phyloP scores from a whole-genome alignment of 2,113 vertebrate genomes.

The Scopus umbretta region DNA sequence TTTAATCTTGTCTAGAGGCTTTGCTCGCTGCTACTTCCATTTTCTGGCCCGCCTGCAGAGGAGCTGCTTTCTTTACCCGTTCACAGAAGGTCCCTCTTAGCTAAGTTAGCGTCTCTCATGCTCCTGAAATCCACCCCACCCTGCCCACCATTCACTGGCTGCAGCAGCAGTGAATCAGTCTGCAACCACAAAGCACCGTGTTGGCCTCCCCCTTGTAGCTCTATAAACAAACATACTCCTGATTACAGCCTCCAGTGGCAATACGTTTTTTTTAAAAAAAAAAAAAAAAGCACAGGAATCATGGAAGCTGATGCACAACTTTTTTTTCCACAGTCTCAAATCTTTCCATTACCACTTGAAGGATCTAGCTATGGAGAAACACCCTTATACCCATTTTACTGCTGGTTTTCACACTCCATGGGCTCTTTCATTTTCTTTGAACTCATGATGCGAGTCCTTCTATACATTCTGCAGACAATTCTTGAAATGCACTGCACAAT shows the following conservation, averaged over 20 bases:
- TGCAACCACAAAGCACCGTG: slow-evolving; percentile 7
- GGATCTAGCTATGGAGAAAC: slow-evolving; percentile 6
- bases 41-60: background rate
- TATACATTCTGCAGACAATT: background rate
- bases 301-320: slow-evolving; percentile 15
- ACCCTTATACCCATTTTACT: background rate
- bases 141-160: background rate
- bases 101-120: background rate
- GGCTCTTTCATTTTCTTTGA: background rate
- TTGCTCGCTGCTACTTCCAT: background rate
- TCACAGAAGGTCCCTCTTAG: background rate
- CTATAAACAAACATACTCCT: slow-evolving; percentile 14
- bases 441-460: background rate
- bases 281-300: background rate
- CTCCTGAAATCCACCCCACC: background rate
- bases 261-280: background rate
- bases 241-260: background rate
- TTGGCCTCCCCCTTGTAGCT: slow-evolving; percentile 1
- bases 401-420: background rate
- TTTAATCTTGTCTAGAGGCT: slow-evolving; percentile 37
- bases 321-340: background rate
- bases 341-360: background rate
- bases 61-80: background rate
- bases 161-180: background rate
- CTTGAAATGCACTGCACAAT: background rate